A percentile compares a stretch with the other conserved stretches of the same genome.
phyloP scores from a whole-genome alignment of 2,797 vertebrate genomes.

The Setipinna tenuifilis region DNA sequence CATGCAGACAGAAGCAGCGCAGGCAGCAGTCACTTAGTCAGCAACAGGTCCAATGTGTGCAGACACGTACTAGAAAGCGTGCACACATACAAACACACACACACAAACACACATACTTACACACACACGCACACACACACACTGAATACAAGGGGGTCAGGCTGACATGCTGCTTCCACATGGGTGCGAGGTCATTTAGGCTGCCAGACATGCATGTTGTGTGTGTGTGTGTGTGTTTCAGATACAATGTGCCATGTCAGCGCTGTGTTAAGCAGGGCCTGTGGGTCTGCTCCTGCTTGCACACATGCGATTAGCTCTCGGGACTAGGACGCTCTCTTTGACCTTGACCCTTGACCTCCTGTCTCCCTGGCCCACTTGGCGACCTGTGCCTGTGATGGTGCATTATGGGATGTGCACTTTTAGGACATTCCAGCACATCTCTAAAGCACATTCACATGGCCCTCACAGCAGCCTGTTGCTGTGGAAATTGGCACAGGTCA shows the following conservation, averaged over 20 bases:
- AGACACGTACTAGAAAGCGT: neutral
- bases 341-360: constrained; percentile 54
- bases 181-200: neutral
- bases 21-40: neutral
- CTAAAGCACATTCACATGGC: neutral
- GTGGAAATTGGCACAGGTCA: constrained; percentile 46
- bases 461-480: neutral
- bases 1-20: neutral
- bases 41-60: neutral
- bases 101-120: neutral
- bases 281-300: constrained; percentile 38
- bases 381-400: neutral
- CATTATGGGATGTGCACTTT: neutral
- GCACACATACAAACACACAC: too few relatives aligned
- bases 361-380: neutral
- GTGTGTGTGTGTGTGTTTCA: constrained; percentile 6
- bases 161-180: neutral
- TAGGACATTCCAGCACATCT: neutral
- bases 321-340: constrained; percentile 62
- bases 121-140: neutral
- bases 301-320: constrained; percentile 62
- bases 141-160: neutral
- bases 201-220: neutral
- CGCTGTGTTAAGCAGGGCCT: constrained; percentile 50
- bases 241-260: constrained; percentile 27